Evolutionary conservation across 1,140 invertebrate genomes (phyloP), one percentile per base, ranked within the genome.

Genomic region (Cydia splendana): DNA sequence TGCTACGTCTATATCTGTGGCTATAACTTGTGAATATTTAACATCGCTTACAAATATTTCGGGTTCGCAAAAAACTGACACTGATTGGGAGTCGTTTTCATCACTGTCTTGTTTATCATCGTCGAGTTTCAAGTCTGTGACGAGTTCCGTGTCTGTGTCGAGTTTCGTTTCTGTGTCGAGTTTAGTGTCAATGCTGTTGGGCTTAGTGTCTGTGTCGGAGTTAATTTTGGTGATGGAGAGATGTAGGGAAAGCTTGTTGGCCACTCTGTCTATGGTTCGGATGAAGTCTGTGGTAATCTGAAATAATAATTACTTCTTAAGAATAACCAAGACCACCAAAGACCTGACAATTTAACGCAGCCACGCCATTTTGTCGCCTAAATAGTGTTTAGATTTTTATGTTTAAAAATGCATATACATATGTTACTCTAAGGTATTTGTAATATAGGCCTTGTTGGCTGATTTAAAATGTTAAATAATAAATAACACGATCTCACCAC

Each of bases 251-350:
- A 71, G 67, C 34, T 71, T 42, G 34, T 71, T 71, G 4, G 67
- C 30, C 3, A 71, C n/a, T 71, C 67, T 71, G 30, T 71, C 67
- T 71, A 71, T 71, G 34, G 67, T 71, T 42, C 67, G 30, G 5
- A 71, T 71, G 67, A 38, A 71, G 7, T 71, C 67, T 71, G 67
- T 71, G 0, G 67, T 71, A 5, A 71, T 38, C 67, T 71, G 67
- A 38, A 71, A 71, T 6, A 71, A 42, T 53, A 53, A 18, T 42
- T 42, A 42, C 6, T 38, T 7, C 0, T 38, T 38, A 38, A 38
- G 34, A n/a, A n/a, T n/a, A n/a, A n/a, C n/a, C n/a, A n/a, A n/a
- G n/a, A n/a, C n/a, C n/a, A n/a, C n/a, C n/a, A n/a, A n/a, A n/a
- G n/a, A n/a, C n/a, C n/a, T n/a, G n/a, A n/a, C n/a, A n/a, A n/a